Evolutionary conservation across 1,140 invertebrate genomes (phyloP), one percentile per base, ranked within the genome.

Genomic region (Venturia canescens): DNA sequence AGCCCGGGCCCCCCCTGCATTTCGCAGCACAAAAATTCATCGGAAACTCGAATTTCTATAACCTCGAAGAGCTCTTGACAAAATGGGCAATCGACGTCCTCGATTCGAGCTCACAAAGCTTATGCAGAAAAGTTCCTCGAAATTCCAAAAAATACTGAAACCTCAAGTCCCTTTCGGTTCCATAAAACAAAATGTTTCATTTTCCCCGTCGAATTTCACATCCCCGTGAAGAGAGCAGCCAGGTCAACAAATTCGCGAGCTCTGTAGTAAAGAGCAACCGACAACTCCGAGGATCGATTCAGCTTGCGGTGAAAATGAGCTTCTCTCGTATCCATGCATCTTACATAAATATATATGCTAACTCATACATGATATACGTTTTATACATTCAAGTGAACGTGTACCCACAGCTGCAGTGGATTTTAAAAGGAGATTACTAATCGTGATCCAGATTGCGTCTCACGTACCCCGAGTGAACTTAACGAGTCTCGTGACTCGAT

Each of bases 401-500:
- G n/a, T 27, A 63, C 16, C 26, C 16, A 34, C 18, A 34, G 18
- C 72, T 48, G 26, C 29, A 77, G 31, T 66, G 15, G 75, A 63
- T 77, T 77, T 77, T 38, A 11, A 77, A 44, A 66, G 31, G 23
- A 77, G 75, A 77, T 77, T 77, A 63, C 29, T 66, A 77, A 77
- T 77, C 75, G 60, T 77, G 75, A 77, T 77, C 50, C 27, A 77
- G 31, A 77, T 77, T 66, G 75, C 75, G 57, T 77, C 53, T 77
- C 75, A 77, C 75, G 75, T 77, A 77, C 3, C n/a, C 16, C 48
- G 60, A 69, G 66, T 34, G 13, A 77, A 66, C 31, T 63, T 77
- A 77, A 77, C 75, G 75, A 77, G 75, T 77, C 75, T 77, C 75
- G 75, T 77, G 75, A 77, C 75, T 63, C 57, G 75, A 63, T 77